Conservation (phyloP, 1,140 invertebrate genomes). For the Leucophenga varia region DNA sequence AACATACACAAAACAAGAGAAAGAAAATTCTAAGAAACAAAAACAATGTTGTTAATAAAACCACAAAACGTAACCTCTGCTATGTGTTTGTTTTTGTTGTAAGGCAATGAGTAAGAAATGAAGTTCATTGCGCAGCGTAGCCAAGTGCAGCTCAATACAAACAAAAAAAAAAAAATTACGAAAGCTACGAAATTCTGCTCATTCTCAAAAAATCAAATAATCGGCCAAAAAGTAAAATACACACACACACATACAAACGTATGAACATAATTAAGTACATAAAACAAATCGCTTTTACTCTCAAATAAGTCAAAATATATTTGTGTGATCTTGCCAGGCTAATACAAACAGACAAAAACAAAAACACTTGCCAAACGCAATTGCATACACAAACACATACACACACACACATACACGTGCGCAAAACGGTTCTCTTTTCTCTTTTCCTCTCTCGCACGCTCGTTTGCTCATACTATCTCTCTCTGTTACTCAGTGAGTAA, state of each 20-base stretch:
- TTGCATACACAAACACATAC: not conserved
- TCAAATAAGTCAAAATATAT: not conserved
- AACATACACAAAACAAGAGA: no score
- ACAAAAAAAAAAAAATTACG: no score
- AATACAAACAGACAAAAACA: conserved; percentile 10
- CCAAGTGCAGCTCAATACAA: no score
- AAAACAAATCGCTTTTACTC: conserved; percentile 16
- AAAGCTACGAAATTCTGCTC: no score
- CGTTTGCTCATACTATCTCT: not conserved
- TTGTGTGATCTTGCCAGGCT: not conserved
- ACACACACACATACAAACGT: not conserved
- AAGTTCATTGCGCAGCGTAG: no score
- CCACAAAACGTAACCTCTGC: no score
- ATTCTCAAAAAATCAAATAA: no score
- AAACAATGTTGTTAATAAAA: no score
- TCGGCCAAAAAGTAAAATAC: conserved; percentile 7
- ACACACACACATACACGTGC: not conserved
- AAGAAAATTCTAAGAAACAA: no score
- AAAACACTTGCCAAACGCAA: not conserved
- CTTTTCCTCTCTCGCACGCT: conserved; percentile 2
- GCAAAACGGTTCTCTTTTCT: conserved; percentile 11
- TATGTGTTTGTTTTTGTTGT: no score
- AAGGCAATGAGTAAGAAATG: no score
- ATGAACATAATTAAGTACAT: not conserved
- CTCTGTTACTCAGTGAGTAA: conserved; percentile 3